Evolutionary conservation across 30 jellyfish, hydroid and myxozoan genomes (phyloP), one percentile per base, ranked within the genome.

Genomic region (Pseudorhiza aurosa): DNA sequence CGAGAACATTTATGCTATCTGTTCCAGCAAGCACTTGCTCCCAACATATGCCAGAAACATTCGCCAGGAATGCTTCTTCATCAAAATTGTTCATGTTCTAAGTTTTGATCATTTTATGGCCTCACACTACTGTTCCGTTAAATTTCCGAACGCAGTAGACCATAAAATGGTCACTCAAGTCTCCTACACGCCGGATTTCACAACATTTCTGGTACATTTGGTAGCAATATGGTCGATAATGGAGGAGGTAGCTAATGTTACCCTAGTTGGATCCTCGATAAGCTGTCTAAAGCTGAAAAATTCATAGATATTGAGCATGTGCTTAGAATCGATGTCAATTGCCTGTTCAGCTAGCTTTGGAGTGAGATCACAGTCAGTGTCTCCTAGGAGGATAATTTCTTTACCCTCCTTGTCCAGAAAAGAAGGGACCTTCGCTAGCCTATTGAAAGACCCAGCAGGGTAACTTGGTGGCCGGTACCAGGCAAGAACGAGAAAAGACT

Each of bases 1-100:
- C 87, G 2, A 49, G 60, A 18, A 10, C 24, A 44, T 78, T 58
- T 19, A 78, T 44, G 25, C 45, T 78, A 64, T 78, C 82, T 14
- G 82, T 69, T 31, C 18, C 60, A 59, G 60, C 27, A 46, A 76
- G 40, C 88, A 76, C 53, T 53, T 30, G 87, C 77, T 74, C 77
- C 87, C 62, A 74, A 56, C 80, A 76, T 57, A 76, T 64, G 70
- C 73, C 57, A 60, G 75, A 43, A 26, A 63, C 82, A 78, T 78
- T 73, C 28, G 82, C 82, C 46, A 78, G 82, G 82, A 78, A 78
- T 25, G 70, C 74, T 11, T 30, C 74, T 35, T 59, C 74, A 24
- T n/a, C n/a, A 51, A 59, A 37, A 60, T 29, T 78, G 18, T 22
- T 78, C 82, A 78, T 63, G 50, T 60, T 57, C 9, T 79, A 37